Percentiles rank a stretch among this genome's conserved stretches.
These are phyloP conservation scores for Centrocercus urophasianus DNA, from an alignment of 2,113 vertebrate genomes.

Conservation along the genomic window DNA sequence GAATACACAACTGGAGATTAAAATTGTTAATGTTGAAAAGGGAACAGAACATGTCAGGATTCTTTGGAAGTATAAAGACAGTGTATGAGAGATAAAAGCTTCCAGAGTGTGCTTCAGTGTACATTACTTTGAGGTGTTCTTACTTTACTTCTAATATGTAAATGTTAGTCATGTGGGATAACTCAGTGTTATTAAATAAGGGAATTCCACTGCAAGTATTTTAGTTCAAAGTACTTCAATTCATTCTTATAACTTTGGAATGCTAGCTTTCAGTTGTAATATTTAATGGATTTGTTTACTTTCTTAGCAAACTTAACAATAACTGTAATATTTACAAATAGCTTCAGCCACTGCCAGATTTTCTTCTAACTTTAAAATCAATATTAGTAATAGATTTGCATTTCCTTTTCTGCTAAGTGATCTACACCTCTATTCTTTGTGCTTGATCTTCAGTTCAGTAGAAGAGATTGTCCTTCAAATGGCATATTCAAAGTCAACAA, in stretches of 20 bases:
- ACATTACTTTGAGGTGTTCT: not conserved
- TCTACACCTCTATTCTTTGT: not conserved
- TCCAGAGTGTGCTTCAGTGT: not conserved
- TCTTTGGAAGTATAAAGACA: not conserved
- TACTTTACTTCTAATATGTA: not conserved
- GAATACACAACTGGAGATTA: not conserved
- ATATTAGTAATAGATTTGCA: not conserved
- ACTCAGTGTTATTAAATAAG: not conserved
- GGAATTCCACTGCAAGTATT: not conserved
- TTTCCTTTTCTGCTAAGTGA: not conserved
- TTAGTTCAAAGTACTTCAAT: not conserved
- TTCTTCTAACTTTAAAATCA: not conserved
- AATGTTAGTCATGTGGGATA: not conserved
- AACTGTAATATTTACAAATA: not conserved
- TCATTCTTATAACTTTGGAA: not conserved
- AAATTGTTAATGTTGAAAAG: not conserved
- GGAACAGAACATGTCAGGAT: not conserved
- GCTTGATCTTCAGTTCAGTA: not conserved
- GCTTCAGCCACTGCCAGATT: not conserved
- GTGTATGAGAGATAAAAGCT: not conserved
- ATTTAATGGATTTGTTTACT: not conserved
- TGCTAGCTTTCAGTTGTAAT: not conserved
- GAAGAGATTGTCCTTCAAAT: slow-evolving; percentile 2
- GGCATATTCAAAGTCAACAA: slow-evolving; percentile 1
- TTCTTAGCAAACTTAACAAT: not conserved